Evolutionary conservation across 2,113 vertebrate species (phyloP), one percentile per base, ranked within the genome.

Genomic region (Paramisgurnus dabryanus): DNA sequence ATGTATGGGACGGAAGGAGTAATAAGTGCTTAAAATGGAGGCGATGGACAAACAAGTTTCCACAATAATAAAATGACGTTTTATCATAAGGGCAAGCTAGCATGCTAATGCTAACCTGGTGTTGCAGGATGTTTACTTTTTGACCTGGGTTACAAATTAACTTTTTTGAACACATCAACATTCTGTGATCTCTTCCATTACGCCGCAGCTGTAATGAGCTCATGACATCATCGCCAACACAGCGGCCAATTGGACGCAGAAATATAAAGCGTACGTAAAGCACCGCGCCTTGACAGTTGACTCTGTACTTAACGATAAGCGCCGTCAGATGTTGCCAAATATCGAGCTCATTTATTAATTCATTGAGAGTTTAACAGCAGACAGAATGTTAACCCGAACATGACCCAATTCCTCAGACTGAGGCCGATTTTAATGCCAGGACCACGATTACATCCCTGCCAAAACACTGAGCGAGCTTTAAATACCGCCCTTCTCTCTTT

Each of bases 401-500:
- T 76, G 78, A 68, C 82, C 78, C 76, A 60, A 49, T 67, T 77
- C 79, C 68, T 71, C 7, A 72, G 39, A 49, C 68, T 67, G 58
- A 65, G 39, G n/a, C 64, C 64, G 67, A n/a, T 68, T 78, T 22
- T 66, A 68, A 61, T 22, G 57, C 53, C 43, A 73, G 18, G 61
- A 76, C 55, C 74, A 41, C 74, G 45, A 76, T 76, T 66, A 66
- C 74, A 55, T 76, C 53, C 55, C 78, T 77, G 74, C 63, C 53
- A 78, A 58, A 43, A 78, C 68, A 58, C 41, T 10, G 58, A 57
- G 70, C 49, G 2, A 73, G 67, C 70, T 66, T 72, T 84, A 65
- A 58, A 84, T 78, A 67, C 69, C 81, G 79, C 76, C 74, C 78
- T 79, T 73, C 68, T 81, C 74, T 70, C 78, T 78, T 81, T 84